These are phyloP conservation scores for Dipus sagitta DNA, from an alignment of 2,797 vertebrate species.

Conservation along the genomic window DNA sequence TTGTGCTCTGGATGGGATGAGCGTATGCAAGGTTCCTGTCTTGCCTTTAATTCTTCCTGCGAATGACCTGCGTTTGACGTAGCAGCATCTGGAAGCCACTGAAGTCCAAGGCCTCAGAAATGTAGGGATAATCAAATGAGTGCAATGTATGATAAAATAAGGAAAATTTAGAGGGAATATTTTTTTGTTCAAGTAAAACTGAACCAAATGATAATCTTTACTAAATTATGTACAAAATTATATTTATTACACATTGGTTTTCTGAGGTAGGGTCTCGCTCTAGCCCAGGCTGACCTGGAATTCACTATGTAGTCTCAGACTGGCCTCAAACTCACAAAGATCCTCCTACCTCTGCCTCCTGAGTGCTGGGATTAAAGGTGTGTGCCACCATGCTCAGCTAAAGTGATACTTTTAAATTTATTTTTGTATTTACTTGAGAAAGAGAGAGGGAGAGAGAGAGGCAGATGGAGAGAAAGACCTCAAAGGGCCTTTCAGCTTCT, in stretches of 20 bases:
- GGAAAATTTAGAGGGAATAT: not conserved
- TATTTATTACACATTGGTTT: not conserved
- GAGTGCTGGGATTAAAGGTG: too few species aligned
- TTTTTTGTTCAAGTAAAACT: not conserved
- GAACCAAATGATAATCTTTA: not conserved
- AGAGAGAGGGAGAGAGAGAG: too few species aligned
- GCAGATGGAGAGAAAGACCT: too few species aligned
- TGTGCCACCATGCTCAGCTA: too few species aligned
- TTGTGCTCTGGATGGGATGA: not conserved
- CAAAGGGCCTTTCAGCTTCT: too few species aligned
- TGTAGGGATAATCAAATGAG: not conserved
- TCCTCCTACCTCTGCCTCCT: too few species aligned
- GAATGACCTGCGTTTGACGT: not conserved
- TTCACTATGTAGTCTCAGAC: too few species aligned
- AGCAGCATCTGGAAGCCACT: not conserved
- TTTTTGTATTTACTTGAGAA: too few species aligned
- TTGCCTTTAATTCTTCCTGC: not conserved
- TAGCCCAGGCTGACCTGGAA: too few species aligned
- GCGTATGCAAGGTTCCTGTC: rapidly evolving
- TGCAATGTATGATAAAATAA: not conserved
- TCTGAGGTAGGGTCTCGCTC: too few species aligned
- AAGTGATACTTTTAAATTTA: too few species aligned
- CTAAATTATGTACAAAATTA: not conserved
- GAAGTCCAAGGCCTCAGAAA: not conserved
- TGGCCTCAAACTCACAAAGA: too few species aligned